Evolutionary conservation across 2,888 invertebrate species (phyloP), one percentile per base, ranked within the genome.

Genomic region (Hyposoter didymator): DNA sequence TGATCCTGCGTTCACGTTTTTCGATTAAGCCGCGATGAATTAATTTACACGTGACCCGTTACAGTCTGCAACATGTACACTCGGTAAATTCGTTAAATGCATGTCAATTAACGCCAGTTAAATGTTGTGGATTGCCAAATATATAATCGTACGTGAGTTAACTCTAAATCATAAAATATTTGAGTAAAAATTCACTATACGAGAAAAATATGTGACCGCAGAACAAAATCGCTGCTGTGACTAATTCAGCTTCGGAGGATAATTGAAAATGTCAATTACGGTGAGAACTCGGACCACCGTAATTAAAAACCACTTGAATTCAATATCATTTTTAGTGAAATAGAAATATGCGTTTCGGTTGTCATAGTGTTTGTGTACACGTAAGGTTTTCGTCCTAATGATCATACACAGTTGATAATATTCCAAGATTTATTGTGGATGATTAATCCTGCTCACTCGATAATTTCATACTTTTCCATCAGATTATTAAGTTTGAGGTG

Each of bases 81-180:
- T 69, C 45, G 74, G 59, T 62, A 81, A 81, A 81, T 75, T 69
- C 69, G 75, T 47, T 69, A 75, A 47, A 43, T 47, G 72, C 8
- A 35, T 69, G 82, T 82, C 69, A 82, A 82, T 74, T 52, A 73
- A 67, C 70, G 55, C 74, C 45, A 28, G 69, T 22, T 35, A 62
- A 62, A 62, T 59, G 32, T 32, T 45, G 62, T 7, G 28, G 8
- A 49, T 28, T 43, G 7, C 47, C 45, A 47, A 69, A 39, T 39
- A 47, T 47, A 45, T 47, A 28, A 45, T 45, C 17, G 47, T 69
- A 22, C 32, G 28, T 47, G 32, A 5, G 17, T 28, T 22, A 47
- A 10, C 12, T 5, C 32, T 22, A 47, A 69, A 69, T 17, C 14
- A 22, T 49, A 17, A 45, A 69, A 69, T 69, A 22, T 47, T 47